These are phyloP conservation scores for Tinamus guttatus DNA, from an alignment of 2,113 vertebrate genomes.

Conservation along the genomic window DNA sequence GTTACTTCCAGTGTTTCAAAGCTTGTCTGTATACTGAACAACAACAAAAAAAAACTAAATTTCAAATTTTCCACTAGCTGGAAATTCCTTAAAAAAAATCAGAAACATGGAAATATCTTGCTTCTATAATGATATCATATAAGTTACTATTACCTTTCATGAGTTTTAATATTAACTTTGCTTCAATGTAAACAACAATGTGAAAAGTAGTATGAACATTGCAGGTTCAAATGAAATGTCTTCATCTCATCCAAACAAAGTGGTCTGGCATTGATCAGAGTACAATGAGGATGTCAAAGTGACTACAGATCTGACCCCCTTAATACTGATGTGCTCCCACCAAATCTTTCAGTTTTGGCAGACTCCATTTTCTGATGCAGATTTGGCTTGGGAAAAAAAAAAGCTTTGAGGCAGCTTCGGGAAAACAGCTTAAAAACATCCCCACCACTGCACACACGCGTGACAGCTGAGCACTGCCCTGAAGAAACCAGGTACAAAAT, in stretches of 20 bases:
- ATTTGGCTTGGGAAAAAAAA: not conserved
- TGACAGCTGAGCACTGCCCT: rapidly evolving
- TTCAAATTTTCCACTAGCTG: not conserved
- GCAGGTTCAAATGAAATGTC: not conserved
- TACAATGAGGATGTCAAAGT: not conserved
- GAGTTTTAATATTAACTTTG: not conserved
- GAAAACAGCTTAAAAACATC: not conserved
- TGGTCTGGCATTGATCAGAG: not conserved
- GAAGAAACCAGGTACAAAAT: not conserved
- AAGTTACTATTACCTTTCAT: not conserved
- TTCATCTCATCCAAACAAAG: not conserved
- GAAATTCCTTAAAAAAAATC: not conserved
- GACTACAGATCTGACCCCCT: not conserved
- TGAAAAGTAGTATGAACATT: not conserved
- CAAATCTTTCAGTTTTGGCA: not conserved
- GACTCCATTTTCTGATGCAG: not conserved
- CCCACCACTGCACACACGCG: rapidly evolving
- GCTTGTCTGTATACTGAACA: not conserved
- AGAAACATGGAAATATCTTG: not conserved
- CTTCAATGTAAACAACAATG: not conserved
- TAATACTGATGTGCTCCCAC: not conserved
- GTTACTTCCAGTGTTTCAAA: not conserved
- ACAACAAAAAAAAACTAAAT: not conserved
- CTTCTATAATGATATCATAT: not conserved
- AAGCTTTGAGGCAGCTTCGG: not conserved